Conservation (phyloP, 2,888 invertebrate species). For the Andrena haemorrhoa region DNA sequence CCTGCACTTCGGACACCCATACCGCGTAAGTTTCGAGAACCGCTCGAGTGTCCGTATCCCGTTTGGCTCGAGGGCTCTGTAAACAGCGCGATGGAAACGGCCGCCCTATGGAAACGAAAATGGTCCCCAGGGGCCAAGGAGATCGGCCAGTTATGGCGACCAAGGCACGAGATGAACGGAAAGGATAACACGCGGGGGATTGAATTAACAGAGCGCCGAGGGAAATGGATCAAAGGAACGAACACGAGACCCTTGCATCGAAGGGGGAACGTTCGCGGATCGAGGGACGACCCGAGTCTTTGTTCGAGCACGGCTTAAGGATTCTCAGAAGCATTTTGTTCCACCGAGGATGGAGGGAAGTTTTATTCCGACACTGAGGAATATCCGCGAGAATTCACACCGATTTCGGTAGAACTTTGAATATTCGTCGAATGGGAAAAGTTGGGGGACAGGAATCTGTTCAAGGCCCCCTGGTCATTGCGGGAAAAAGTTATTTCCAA, state of each 20-base stretch:
- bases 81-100: conserved; percentile 66
- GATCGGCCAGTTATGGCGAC: conserved; percentile 58
- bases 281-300: not conserved
- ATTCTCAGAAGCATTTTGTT: not conserved
- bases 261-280: conserved; percentile 3
- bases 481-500: not conserved
- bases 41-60: conserved; percentile 54
- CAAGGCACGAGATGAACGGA: conserved; percentile 16
- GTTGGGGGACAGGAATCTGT: not conserved
- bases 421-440: no score
- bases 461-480: not conserved
- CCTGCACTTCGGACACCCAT: conserved; percentile 65
- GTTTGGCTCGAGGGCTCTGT: conserved; percentile 73
- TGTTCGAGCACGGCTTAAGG: not conserved
- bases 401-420: no score
- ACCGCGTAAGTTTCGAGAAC: conserved; percentile 72
- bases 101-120: conserved; percentile 74
- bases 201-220: conserved; percentile 39
- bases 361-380: not conserved
- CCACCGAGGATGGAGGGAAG: not conserved
- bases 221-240: conserved; percentile 32
- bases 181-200: conserved; percentile 39
- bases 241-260: not conserved
- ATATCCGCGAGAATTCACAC: no score
- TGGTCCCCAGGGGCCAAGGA: conserved; percentile 36